These are phyloP conservation scores for Eupithecia inturbata DNA, from an alignment of 2,888 invertebrate genomes.

Conservation along the genomic window DNA sequence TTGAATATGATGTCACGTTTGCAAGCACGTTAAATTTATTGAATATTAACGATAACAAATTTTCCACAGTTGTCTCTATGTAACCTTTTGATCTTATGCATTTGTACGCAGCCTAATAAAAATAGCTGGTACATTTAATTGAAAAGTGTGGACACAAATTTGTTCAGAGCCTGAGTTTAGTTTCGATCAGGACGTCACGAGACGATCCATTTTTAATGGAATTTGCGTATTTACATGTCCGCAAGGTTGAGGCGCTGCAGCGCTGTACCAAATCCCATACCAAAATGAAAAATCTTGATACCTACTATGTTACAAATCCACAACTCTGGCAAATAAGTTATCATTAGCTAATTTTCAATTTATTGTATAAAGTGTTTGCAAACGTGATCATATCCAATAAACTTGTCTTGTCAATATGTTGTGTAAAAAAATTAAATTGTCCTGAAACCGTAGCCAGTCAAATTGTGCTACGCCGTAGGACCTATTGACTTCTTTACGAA, in stretches of 20 bases:
- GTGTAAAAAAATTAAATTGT: no score
- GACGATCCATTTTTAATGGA: not conserved
- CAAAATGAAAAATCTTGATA: not conserved
- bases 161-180: not conserved
- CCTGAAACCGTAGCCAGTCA: no score
- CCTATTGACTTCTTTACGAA: no score
- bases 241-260: not conserved
- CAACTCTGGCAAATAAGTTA: no score
- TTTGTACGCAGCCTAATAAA: constrained; percentile 16
- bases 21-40: constrained; percentile 11
- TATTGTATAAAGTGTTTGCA: no score
- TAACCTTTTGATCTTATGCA: constrained; percentile 37
- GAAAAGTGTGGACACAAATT: not conserved
- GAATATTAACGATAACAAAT: constrained; percentile 23
- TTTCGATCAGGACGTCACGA: not conserved
- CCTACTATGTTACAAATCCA: no score
- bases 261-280: not conserved
- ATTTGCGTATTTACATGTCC: not conserved
- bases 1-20: constrained; percentile 4
- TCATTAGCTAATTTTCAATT: no score
- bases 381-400: no score
- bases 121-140: constrained; percentile 9
- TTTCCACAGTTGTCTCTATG: constrained; percentile 38
- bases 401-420: no score
- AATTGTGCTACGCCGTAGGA: no score